Evolutionary conservation across 1,140 invertebrate genomes (phyloP), one percentile per base, ranked within the genome.

Genomic region (Ditylenchus dipsaci): DNA sequence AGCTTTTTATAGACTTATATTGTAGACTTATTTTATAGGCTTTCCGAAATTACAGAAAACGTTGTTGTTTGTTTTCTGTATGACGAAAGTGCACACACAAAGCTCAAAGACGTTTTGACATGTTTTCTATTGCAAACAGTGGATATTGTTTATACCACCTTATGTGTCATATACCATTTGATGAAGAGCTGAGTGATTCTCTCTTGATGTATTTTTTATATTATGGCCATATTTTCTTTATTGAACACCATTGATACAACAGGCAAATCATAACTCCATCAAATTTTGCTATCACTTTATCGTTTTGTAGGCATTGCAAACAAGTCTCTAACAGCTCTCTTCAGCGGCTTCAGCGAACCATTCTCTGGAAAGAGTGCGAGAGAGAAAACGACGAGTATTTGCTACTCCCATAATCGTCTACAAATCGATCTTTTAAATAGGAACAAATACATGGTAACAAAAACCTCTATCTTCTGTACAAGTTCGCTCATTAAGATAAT

Each of bases 271-370:
- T 53, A 19, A 21, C 49, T 53, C 15, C 8, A 53, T 21, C 3
- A 53, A 53, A 53, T 21, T 53, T 8, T 8, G 15, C n/a, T 19
- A n/a, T n/a, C n/a, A 26, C 3, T 26, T 53, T 17, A 53, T 53
- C 49, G n/a, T 53, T 53, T 53, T 5, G n/a, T 26, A 53, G 49
- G 49, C 49, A 53, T 19, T 53, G 23, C 15, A 26, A 53, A 53
- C 3, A 53, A 15, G 23, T 53, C 49, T 53, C 49, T 19, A 7
- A 53, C 49, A 53, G 49, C 49, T 21, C 49, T 19, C 23, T 53
- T 53, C 49, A 53, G n/a, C n/a, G 49, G n/a, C 23, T 53, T 53
- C 3, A 53, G 49, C 49, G 49, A 53, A 53, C 49, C 49, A 53
- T 53, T 7, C 49, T 3, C 15, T 53, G 49, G 23, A 53, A 53